Evolutionary conservation across 2,797 vertebrate genomes (phyloP).

Genomic region (Naso thynnoides): DNA sequence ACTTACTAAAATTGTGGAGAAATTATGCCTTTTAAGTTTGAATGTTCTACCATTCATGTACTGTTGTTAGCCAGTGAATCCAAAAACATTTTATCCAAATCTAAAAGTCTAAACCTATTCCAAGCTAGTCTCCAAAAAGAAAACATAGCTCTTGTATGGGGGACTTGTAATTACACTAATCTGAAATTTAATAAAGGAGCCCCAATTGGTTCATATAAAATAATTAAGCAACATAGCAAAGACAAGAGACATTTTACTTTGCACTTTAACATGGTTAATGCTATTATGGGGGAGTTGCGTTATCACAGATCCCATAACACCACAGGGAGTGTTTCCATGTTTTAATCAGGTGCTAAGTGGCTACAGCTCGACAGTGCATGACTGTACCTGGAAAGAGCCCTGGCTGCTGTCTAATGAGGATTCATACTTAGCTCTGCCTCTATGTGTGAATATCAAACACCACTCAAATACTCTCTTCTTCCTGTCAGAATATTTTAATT

Average conservation of each 20-base stretch:
- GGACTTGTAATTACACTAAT: conserved; percentile 38
- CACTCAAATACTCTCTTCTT: conserved; percentile 34
- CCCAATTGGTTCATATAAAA: conserved; percentile 54
- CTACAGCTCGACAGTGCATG: conserved; percentile 74
- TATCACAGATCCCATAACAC: conserved; percentile 71
- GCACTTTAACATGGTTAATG: conserved; percentile 61
- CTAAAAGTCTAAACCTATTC: neutral
- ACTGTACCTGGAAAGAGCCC: conserved; percentile 74
- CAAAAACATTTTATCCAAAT: neutral
- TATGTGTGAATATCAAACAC: conserved; percentile 81
- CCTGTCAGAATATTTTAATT: conserved; percentile 58
- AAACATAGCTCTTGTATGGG: conserved; percentile 1
- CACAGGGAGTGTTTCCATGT: conserved; percentile 76
- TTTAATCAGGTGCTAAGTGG: conserved; percentile 85
- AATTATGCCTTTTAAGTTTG: conserved; percentile 11
- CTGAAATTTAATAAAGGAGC: conserved; percentile 39
- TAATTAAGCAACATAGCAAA: conserved; percentile 52
- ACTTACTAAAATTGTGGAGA: neutral
- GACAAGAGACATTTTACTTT: conserved; percentile 62
- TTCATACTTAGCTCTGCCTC: conserved; percentile 75
- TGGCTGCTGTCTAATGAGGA: conserved; percentile 77
- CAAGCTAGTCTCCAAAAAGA: neutral
- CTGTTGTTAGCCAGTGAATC: neutral
- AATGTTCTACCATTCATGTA: conserved; percentile 4
- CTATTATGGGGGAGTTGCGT: conserved; percentile 60